Conservation (phyloP, 2,888 invertebrate species). For the Microctonus aethiopoides region DNA sequence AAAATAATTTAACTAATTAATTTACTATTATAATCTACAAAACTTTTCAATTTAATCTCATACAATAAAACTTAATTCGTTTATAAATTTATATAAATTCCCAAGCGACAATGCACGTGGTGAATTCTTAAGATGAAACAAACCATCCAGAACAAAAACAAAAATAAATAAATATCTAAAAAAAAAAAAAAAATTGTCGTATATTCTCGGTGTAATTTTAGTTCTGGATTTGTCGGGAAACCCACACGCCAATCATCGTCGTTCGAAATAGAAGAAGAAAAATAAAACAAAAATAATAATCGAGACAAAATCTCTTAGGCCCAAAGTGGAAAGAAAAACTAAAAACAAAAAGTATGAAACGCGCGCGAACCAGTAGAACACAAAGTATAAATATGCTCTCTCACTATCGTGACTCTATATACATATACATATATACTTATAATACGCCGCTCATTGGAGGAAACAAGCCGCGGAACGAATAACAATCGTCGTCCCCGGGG, state of each 20-base stretch:
- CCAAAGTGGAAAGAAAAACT: slow-evolving; percentile 33
- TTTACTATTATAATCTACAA: background rate
- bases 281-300: slow-evolving; percentile 10
- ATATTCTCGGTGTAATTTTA: slow-evolving; percentile 19
- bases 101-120: background rate
- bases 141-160: background rate
- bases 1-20: too few relatives aligned
- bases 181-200: background rate
- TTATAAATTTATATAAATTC: background rate
- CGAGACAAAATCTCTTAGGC: slow-evolving; percentile 37
- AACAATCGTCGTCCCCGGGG: slow-evolving; percentile 64
- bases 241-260: slow-evolving; percentile 29
- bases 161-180: background rate
- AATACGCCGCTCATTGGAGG: slow-evolving; percentile 14
- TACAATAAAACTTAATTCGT: background rate
- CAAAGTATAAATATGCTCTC: background rate
- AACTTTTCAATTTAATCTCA: background rate
- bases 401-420: too few relatives aligned
- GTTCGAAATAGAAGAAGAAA: background rate
- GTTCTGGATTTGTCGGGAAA: slow-evolving; percentile 21
- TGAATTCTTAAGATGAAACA: background rate
- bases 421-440: background rate
- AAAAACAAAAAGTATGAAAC: slow-evolving; percentile 32
- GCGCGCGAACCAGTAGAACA: background rate
- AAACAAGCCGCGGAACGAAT: slow-evolving; percentile 58